phyloP scores from a whole-genome alignment of 92 coral and sea anemone species.

The Phenganax subtilis region DNA sequence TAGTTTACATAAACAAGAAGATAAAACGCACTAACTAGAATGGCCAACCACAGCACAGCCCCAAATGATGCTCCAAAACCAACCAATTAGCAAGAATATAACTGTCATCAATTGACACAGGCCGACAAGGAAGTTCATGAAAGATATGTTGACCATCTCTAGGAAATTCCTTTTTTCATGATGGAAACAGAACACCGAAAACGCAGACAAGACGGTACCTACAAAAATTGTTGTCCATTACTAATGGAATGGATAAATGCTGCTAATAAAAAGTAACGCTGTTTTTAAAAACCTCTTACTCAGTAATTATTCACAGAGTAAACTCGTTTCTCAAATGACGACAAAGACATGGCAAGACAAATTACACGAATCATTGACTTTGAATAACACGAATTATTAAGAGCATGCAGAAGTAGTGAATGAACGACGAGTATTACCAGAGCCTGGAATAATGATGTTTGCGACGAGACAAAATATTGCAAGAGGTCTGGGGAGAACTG shows the following conservation, averaged over 20 bases:
- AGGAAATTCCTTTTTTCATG: constrained; percentile 48
- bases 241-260: not conserved
- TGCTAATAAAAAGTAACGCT: not conserved
- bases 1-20: not conserved
- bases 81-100: constrained; percentile 83
- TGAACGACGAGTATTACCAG: constrained; percentile 54
- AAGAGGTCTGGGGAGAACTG: constrained; percentile 62
- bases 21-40: constrained; percentile 53
- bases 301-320: too few relatives aligned
- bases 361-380: not conserved
- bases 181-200: constrained; percentile 71
- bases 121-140: constrained; percentile 78
- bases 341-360: not conserved
- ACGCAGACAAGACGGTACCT: constrained; percentile 84
- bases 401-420: not conserved
- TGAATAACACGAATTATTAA: not conserved
- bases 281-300: too few relatives aligned
- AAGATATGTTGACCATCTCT: constrained; percentile 57
- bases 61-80: constrained; percentile 98
- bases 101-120: constrained; percentile 75
- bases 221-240: not conserved
- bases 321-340: too few relatives aligned
- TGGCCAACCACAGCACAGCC: constrained; percentile 97
- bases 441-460: constrained; percentile 72
- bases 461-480: constrained; percentile 86